phyloP scores from a whole-genome alignment of 1,140 invertebrate species.

The Dendroctonus valens region DNA sequence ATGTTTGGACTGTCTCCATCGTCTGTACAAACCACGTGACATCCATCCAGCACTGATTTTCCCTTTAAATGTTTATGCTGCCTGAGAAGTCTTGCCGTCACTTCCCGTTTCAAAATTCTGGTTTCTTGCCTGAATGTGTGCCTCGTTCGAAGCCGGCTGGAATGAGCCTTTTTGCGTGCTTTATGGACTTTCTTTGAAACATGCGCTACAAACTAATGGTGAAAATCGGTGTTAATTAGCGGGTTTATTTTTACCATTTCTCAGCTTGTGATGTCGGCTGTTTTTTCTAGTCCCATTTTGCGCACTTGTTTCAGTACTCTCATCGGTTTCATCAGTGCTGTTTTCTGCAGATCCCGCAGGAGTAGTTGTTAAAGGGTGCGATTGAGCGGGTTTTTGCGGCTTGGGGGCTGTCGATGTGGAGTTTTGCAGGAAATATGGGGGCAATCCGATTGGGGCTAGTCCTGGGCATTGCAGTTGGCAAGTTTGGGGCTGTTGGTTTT shows the following conservation, averaged over 20 bases:
- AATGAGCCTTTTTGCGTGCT: background rate
- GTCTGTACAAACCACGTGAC: constrained; percentile 19
- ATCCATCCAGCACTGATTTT: constrained; percentile 15
- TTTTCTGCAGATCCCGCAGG: background rate
- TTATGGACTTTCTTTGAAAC: background rate
- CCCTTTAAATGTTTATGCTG: constrained; percentile 4
- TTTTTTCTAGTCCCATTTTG: constrained; percentile 4
- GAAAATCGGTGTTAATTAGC: background rate
- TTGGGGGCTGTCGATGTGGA: constrained; percentile 2
- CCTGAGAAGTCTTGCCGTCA: constrained; percentile 1
- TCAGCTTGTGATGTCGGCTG: background rate
- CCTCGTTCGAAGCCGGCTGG: background rate
- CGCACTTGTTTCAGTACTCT: constrained; percentile 7
- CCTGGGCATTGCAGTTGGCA: constrained; percentile 20
- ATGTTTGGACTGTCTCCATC: background rate
- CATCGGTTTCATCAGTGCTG: constrained; percentile 17
- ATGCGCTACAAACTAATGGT: background rate
- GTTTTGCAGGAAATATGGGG: constrained; percentile 25
- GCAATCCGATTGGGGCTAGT: constrained; percentile 3
- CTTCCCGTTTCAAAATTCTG: constrained; percentile 1
- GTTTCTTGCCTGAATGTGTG: constrained; percentile 2
- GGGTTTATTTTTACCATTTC: background rate
- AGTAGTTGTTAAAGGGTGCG: constrained; percentile 1
- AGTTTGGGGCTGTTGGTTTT: constrained; percentile 9
- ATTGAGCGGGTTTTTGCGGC: background rate